These are phyloP conservation scores for Argyra leucocephala DNA, from an alignment of 2,888 invertebrate species.

Conservation along the genomic window DNA sequence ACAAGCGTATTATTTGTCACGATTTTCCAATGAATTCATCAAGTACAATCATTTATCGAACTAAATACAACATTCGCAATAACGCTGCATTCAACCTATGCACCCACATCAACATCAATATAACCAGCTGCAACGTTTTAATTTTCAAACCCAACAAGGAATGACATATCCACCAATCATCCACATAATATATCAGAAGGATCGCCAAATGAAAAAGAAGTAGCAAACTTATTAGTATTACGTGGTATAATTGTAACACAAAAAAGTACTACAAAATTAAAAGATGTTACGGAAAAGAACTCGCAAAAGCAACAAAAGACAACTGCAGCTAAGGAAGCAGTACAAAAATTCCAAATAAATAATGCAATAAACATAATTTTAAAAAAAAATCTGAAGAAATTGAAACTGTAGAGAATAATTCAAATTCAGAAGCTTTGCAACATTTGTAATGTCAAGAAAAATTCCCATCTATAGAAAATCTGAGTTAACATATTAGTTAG, in stretches of 20 bases:
- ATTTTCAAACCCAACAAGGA: too few species aligned
- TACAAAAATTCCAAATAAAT: constrained; percentile 45
- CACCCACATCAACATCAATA: too few species aligned
- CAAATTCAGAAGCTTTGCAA: constrained; percentile 32
- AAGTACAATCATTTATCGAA: too few species aligned
- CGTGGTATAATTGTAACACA: constrained; percentile 66
- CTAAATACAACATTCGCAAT: too few species aligned
- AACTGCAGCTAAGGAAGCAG: constrained; percentile 45
- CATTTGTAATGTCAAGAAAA: constrained; percentile 45
- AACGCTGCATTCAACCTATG: too few species aligned
- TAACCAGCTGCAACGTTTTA: too few species aligned
- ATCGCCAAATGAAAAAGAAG: too few species aligned
- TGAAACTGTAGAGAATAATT: constrained; percentile 37
- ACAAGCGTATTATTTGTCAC: too few species aligned
- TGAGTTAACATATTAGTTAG: constrained; percentile 43
- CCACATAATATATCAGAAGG: too few species aligned
- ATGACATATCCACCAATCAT: too few species aligned
- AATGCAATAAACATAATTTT: constrained; percentile 55
- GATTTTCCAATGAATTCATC: too few species aligned
- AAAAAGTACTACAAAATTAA: constrained; percentile 39
- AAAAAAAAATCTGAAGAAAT: constrained; percentile 39
- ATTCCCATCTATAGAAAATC: constrained; percentile 44
- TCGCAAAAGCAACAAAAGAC: constrained; percentile 31
- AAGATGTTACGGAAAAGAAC: constrained; percentile 46
- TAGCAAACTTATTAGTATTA: constrained; percentile 66